Percentiles rank a stretch among this genome's conserved stretches.
These are phyloP conservation scores for Micropterix aruncella DNA, from an alignment of 2,888 invertebrate species.

Conservation along the genomic window DNA sequence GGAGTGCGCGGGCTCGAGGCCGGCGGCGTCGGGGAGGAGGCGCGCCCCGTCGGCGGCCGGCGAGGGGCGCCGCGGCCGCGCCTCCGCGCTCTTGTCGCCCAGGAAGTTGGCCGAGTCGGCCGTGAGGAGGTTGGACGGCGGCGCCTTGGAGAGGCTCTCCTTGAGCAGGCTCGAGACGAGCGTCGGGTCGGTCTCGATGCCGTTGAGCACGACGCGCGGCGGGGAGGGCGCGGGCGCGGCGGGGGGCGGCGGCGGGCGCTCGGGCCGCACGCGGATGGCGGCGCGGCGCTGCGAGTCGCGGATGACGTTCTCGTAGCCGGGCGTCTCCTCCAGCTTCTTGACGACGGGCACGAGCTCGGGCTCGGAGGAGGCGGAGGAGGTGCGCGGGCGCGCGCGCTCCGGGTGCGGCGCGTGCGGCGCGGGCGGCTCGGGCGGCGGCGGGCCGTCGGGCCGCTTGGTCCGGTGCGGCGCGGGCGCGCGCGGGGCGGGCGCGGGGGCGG, in stretches of 20 bases:
- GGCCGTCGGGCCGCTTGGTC: neutral
- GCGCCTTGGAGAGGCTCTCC: constrained; percentile 42
- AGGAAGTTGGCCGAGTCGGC: constrained; percentile 5
- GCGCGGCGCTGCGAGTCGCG: constrained; percentile 35
- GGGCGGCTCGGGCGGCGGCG: constrained; percentile 8
- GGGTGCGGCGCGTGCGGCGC: constrained; percentile 8
- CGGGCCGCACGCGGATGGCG: constrained; percentile 24
- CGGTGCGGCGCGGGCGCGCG: constrained; percentile 21
- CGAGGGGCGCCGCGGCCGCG: neutral
- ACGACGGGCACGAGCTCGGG: constrained; percentile 47
- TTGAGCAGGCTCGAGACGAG: constrained; percentile 56
- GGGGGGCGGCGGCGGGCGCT: constrained; percentile 26
- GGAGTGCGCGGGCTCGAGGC: constrained; percentile 23
- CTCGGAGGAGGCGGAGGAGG: constrained; percentile 35
- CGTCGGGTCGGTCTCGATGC: constrained; percentile 58
- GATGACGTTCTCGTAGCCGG: constrained; percentile 44
- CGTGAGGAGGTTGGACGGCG: constrained; percentile 15
- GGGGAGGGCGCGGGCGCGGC: constrained; percentile 14
- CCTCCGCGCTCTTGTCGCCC: constrained; percentile 9
- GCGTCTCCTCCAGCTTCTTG: constrained; percentile 46
- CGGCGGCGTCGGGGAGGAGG: constrained; percentile 12
- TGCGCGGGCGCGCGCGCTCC: constrained; percentile 20
- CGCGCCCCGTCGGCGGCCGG: constrained; percentile 10
- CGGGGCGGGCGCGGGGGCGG: constrained; percentile 15
- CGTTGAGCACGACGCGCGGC: constrained; percentile 33